Percentiles rank a stretch among this genome's conserved stretches.
Evolutionary conservation across 2,888 invertebrate species (phyloP).

Genomic region (Drosophila aldrichi): DNA sequence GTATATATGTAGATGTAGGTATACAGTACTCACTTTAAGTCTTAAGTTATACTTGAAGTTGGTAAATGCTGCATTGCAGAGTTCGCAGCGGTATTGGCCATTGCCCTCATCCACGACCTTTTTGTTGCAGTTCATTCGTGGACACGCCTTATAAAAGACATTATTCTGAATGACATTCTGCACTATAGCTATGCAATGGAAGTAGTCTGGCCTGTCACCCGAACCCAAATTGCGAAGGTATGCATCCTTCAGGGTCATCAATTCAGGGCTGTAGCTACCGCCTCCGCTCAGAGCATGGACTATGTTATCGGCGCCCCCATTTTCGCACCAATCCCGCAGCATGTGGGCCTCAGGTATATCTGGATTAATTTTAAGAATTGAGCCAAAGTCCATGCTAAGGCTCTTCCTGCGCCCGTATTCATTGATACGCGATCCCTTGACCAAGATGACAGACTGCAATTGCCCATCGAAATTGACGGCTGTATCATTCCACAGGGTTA

Average conservation of each 20-base stretch:
- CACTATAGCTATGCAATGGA: conserved; percentile 91
- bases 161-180: conserved; percentile 93
- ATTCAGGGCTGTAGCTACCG: conserved; percentile 87
- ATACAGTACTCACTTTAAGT: conserved; percentile 88
- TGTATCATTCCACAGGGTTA: conserved; percentile 96
- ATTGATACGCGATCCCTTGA: conserved; percentile 93
- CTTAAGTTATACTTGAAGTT: conserved; percentile 95
- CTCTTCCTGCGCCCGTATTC: conserved; percentile 93
- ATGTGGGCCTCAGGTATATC: conserved; percentile 94
- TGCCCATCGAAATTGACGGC: conserved; percentile 93
- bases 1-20: neutral
- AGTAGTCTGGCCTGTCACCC: conserved; percentile 93
- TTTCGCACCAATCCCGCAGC: conserved; percentile 96
- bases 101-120: conserved; percentile 96
- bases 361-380: conserved; percentile 92
- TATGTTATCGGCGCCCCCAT: conserved; percentile 89
- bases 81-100: conserved; percentile 96
- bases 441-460: conserved; percentile 92
- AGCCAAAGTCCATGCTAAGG: conserved; percentile 87
- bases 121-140: conserved; percentile 95
- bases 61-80: conserved; percentile 93
- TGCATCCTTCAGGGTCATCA: conserved; percentile 92
- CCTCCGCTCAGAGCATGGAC: conserved; percentile 88
- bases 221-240: conserved; percentile 89
- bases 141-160: conserved; percentile 96